Evolutionary conservation across 2,888 invertebrate species (phyloP).

Genomic region (Netelia fuscicornis): DNA sequence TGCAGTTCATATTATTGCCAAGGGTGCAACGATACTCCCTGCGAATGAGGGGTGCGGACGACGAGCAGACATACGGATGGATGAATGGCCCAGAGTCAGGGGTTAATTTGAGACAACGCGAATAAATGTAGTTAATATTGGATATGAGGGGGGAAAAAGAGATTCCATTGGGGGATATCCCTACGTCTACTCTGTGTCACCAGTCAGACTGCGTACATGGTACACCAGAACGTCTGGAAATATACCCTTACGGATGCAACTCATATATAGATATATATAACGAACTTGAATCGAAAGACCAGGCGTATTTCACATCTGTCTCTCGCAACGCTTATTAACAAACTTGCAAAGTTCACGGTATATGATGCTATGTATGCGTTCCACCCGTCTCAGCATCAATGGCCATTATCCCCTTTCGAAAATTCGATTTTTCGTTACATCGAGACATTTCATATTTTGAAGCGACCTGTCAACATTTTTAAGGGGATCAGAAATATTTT

Average conservation of each 20-base stretch:
- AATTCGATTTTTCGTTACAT: conserved; percentile 56
- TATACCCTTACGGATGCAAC: conserved; percentile 44
- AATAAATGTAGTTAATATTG: conserved; percentile 85
- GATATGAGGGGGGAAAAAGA: conserved; percentile 74
- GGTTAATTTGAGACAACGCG: conserved; percentile 84
- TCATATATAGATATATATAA: conserved; percentile 10
- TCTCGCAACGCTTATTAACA: conserved; percentile 73
- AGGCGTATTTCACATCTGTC: conserved; percentile 79
- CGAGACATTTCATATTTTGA: conserved; percentile 24
- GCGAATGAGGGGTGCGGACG: conserved; percentile 49
- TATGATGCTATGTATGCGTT: conserved; percentile 16
- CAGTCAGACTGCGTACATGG: conserved; percentile 58
- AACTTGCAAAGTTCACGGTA: conserved; percentile 59
- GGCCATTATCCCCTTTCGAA: conserved; percentile 51
- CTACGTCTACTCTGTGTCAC: conserved; percentile 73
- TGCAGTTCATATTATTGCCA: conserved; percentile 77
- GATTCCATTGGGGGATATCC: conserved; percentile 65
- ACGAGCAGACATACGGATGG: conserved; percentile 69
- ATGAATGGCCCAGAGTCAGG: conserved; percentile 75
- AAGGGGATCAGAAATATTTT: too few relatives aligned
- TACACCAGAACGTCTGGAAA: conserved; percentile 38
- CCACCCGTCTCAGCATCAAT: conserved; percentile 27
- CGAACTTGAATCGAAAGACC: conserved; percentile 76
- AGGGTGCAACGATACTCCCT: conserved; percentile 55
- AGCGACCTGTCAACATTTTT: background rate